A percentile compares a stretch with the other conserved stretches of the same genome.
Conservation (phyloP, 2,888 invertebrate genomes). For the Orthonevra nobilis region DNA sequence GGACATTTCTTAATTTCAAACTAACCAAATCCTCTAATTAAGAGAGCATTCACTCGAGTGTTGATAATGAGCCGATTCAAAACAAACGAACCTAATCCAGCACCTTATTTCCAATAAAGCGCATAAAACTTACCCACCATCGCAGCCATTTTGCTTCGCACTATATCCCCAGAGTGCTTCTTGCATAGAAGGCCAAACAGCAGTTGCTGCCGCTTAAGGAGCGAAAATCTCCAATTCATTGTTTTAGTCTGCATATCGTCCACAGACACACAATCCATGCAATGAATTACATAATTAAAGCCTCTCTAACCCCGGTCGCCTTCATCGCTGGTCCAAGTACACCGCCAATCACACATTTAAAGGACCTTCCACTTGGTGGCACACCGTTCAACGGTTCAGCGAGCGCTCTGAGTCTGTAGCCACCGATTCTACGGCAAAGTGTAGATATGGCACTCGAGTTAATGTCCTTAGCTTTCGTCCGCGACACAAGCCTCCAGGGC, state of each 20-base stretch:
- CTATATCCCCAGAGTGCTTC: constrained; percentile 46
- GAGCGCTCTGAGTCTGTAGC: constrained; percentile 38
- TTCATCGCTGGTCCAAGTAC: constrained; percentile 30
- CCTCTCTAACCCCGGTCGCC: constrained; percentile 10
- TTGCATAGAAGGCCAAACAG: constrained; percentile 30
- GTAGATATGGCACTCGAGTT: constrained; percentile 65
- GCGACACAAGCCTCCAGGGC: constrained; percentile 54
- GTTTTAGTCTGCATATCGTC: constrained; percentile 65
- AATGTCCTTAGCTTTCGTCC: constrained; percentile 66
- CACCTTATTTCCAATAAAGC: constrained; percentile 65
- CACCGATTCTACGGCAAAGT: constrained; percentile 37
- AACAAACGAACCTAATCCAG: constrained; percentile 69
- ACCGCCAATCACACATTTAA: constrained; percentile 68
- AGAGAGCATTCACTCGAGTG: constrained; percentile 59
- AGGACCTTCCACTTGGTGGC: constrained; percentile 69
- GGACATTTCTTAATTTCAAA: constrained; percentile 45
- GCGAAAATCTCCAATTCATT: constrained; percentile 67
- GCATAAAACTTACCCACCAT: constrained; percentile 48
- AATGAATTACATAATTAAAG: constrained; percentile 70
- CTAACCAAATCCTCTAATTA: constrained; percentile 68
- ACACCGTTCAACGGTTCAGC: constrained; percentile 62
- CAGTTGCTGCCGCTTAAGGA: constrained; percentile 30
- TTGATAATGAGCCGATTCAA: constrained; percentile 69
- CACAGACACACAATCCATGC: constrained; percentile 68
- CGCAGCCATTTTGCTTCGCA: constrained; percentile 2